These are phyloP conservation scores for Metopia argyrocephala DNA, from an alignment of 2,888 invertebrate species.

Conservation along the genomic window DNA sequence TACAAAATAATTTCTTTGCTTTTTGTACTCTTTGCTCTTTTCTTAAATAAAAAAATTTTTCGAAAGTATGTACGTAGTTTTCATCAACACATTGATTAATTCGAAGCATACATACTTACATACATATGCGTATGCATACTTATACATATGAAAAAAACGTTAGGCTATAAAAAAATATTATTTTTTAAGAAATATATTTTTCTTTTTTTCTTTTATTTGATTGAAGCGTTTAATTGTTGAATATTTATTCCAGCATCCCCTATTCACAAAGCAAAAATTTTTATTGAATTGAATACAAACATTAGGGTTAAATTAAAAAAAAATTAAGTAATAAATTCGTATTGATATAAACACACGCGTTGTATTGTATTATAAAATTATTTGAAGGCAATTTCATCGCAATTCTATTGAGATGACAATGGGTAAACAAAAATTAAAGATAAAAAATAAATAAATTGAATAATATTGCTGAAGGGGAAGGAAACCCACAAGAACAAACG, in stretches of 20 bases:
- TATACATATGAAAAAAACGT: background rate
- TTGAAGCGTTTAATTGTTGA: constrained; percentile 10
- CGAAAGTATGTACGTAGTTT: background rate
- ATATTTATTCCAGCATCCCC: background rate
- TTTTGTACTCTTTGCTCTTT: background rate
- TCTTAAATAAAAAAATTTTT: constrained; percentile 1
- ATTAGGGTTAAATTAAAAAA: background rate
- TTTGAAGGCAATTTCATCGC: constrained; percentile 23
- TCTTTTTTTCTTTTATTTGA: constrained; percentile 16
- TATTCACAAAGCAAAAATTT: constrained; percentile 4
- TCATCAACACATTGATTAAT: constrained; percentile 37
- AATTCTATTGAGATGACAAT: constrained; percentile 18
- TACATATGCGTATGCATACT: too few relatives aligned
- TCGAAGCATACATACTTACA: too few relatives aligned
- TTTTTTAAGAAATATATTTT: background rate
- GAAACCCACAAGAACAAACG: background rate
- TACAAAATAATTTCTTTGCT: too few relatives aligned
- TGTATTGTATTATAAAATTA: background rate
- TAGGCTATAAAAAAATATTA: background rate
- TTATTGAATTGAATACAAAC: constrained; percentile 29
- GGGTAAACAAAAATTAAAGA: background rate
- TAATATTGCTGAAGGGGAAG: background rate
- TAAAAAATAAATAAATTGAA: background rate
- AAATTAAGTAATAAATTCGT: too few relatives aligned
- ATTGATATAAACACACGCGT: constrained; percentile 42